Evolutionary conservation across 2,888 invertebrate genomes (phyloP), one percentile per base, ranked within the genome.

Genomic region (Cataglyphis livida): DNA sequence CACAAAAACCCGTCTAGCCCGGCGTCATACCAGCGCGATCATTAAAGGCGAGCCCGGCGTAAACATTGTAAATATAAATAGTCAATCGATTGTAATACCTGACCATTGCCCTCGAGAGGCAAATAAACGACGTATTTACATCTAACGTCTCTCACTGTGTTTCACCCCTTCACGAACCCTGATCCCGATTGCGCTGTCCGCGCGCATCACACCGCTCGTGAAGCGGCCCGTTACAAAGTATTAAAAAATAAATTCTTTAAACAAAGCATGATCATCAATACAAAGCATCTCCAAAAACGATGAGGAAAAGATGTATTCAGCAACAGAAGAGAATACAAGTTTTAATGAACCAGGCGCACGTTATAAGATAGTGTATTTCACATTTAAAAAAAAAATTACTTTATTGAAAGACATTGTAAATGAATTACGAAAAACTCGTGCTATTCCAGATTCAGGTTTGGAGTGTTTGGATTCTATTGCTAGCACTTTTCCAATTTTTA

Each of bases 391-490:
- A 62, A 35, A 35, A 62, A 10, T 62, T 3, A n/a, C 3, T n/a
- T n/a, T 3, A 62, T n/a, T 62, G 4, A 62, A 62, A 9, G n/a
- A n/a, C 4, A 59, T 59, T 15, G 66, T 66, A 66, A 48, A 9
- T 28, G 3, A 66, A 18, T 66, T n/a, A 28, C 18, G 35, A n/a
- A 2, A 35, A n/a, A 9, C 32, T 62, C 10, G n/a, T 6, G n/a
- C 62, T 10, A 38, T 62, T 62, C 10, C 35, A 10, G 35, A 62
- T 5, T n/a, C 10, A 1, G 66, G 66, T 12, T n/a, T 66, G 10
- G 7, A n/a, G 5, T 66, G 66, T 18, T 28, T 66, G 18, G 66
- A 66, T 32, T 44, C 44, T 18, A 66, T 66, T 12, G 44, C 66
- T 66, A 18, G 15, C 15, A 28, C 10, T 66, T 48, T 48, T 28